phyloP scores from a whole-genome alignment of 2,113 vertebrate species.

The Poicephalus gulielmi region DNA sequence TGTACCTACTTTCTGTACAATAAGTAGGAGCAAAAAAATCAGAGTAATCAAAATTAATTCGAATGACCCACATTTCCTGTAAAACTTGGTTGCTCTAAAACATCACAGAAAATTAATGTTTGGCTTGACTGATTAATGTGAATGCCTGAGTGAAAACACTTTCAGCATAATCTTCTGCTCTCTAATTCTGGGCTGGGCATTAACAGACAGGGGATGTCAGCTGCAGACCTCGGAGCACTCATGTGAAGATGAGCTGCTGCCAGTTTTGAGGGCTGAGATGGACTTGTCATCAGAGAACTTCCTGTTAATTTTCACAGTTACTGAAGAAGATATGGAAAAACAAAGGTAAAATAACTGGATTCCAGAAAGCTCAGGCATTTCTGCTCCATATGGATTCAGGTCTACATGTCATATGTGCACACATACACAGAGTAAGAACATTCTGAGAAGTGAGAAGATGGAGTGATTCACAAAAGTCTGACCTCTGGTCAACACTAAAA shows the following conservation, averaged over 20 bases:
- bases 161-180: not conserved
- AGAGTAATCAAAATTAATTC: not conserved
- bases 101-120: not conserved
- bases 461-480: not conserved
- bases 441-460: not conserved
- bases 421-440: not conserved
- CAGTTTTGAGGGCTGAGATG: not conserved
- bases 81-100: conserved; percentile 1
- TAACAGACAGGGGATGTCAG: not conserved
- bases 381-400: not conserved
- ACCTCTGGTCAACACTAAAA: not conserved
- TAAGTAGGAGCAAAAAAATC: not conserved
- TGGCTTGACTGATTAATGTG: not conserved
- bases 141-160: not conserved
- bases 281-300: not conserved
- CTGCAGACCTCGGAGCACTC: not conserved
- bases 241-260: not conserved
- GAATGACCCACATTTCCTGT: not conserved
- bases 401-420: not conserved
- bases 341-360: not conserved
- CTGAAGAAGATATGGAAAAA: not conserved
- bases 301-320: not conserved
- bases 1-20: not conserved
- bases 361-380: not conserved
- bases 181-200: not conserved